Conservation (phyloP, 1,140 invertebrate genomes). For the Drosophila burlai region DNA sequence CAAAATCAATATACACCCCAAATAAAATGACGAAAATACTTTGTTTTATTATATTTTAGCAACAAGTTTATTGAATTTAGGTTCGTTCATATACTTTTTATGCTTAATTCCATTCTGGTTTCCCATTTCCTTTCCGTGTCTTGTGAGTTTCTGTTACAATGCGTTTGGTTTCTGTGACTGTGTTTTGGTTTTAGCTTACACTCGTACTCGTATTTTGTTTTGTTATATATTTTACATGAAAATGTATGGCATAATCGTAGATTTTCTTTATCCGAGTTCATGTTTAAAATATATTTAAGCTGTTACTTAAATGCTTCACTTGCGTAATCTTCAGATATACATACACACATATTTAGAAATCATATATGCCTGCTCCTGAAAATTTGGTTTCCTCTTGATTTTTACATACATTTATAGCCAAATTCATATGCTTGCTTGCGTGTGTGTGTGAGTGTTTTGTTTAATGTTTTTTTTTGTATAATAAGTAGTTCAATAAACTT, state of each 20-base stretch:
- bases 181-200: constrained; percentile 63
- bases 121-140: constrained; percentile 51
- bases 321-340: constrained; percentile 56
- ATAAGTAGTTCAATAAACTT: constrained; percentile 71
- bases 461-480: constrained; percentile 12
- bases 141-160: constrained; percentile 82
- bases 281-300: constrained; percentile 79
- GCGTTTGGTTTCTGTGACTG: constrained; percentile 56
- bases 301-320: constrained; percentile 59
- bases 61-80: constrained; percentile 84
- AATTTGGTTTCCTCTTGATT: constrained; percentile 49
- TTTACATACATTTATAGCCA: constrained; percentile 65
- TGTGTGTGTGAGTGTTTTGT: neutral
- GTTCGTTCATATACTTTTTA: constrained; percentile 75
- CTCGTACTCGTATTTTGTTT: constrained; percentile 40
- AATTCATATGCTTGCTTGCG: constrained; percentile 47
- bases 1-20: neutral
- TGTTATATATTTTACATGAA: constrained; percentile 73
- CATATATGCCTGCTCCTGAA: constrained; percentile 56
- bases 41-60: constrained; percentile 75
- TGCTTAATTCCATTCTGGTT: constrained; percentile 69
- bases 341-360: constrained; percentile 62
- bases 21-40: constrained; percentile 9
- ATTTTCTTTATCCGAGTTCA: constrained; percentile 67
- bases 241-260: constrained; percentile 79